phyloP scores from a whole-genome alignment of 2,797 vertebrate species.

The Choloepus didactylus region DNA sequence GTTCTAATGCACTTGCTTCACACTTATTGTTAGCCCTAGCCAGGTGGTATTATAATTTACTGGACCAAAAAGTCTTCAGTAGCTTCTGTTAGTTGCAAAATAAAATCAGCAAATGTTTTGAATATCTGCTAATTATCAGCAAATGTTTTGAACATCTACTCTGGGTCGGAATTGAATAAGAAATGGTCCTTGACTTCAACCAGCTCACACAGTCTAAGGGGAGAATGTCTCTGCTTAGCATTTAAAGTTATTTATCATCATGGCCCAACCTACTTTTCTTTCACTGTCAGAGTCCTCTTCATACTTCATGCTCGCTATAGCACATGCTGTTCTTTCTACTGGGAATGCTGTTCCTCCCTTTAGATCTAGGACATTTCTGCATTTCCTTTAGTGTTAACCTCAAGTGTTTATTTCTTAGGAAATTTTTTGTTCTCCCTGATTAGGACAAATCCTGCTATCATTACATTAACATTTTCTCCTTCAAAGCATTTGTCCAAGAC shows the following conservation, averaged over 20 bases:
- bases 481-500: background rate
- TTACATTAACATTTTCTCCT: background rate
- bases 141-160: background rate
- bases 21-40: background rate
- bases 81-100: background rate
- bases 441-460: background rate
- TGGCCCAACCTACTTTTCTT: background rate
- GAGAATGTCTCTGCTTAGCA: background rate
- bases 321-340: background rate
- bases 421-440: background rate
- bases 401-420: background rate
- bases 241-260: slow-evolving; percentile 11
- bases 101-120: slow-evolving; percentile 2
- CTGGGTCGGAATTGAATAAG: background rate
- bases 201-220: background rate
- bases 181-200: background rate
- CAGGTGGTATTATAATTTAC: background rate
- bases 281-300: background rate
- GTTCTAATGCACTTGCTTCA: too few species aligned
- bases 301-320: fast-evolving
- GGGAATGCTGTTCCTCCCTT: background rate
- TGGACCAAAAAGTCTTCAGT: background rate
- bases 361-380: background rate
- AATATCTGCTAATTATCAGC: background rate
- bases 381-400: background rate